Conservation (phyloP, 2,888 invertebrate species). For the Sycophila texana region DNA sequence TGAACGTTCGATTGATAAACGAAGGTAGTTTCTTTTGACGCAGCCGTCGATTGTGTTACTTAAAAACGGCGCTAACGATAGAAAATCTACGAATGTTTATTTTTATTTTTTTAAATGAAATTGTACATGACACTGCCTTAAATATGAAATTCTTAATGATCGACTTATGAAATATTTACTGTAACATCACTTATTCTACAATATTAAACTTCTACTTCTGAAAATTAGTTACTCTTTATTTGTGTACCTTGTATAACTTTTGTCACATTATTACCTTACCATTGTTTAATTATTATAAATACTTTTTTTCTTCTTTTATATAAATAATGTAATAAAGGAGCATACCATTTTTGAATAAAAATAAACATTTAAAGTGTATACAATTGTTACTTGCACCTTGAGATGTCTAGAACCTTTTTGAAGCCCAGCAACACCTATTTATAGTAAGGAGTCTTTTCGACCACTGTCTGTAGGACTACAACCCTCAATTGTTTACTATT, state of each 20-base stretch:
- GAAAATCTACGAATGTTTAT: constrained; percentile 17
- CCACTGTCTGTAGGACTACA: no score
- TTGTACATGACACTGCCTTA: constrained; percentile 61
- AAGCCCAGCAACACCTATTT: no score
- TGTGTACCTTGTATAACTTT: not conserved
- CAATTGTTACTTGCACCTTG: no score
- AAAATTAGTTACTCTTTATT: constrained; percentile 53
- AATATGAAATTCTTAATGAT: constrained; percentile 56
- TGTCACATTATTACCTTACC: not conserved
- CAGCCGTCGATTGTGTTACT: constrained; percentile 19
- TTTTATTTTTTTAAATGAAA: constrained; percentile 35
- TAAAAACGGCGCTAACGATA: constrained; percentile 16
- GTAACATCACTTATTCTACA: constrained; percentile 63
- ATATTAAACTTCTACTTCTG: constrained; percentile 65
- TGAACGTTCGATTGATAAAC: constrained; percentile 21
- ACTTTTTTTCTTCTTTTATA: not conserved
- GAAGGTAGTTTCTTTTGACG: not conserved
- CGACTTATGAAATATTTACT: constrained; percentile 57
- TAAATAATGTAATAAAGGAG: no score
- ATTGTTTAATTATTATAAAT: not conserved
- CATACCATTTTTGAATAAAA: no score
- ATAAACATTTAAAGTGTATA: no score
- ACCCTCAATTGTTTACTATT: no score
- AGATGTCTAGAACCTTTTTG: no score
- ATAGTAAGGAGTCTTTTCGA: no score